These are phyloP conservation scores for Rhincodon typus DNA, from an alignment of 2,797 vertebrate genomes.

Conservation along the genomic window DNA sequence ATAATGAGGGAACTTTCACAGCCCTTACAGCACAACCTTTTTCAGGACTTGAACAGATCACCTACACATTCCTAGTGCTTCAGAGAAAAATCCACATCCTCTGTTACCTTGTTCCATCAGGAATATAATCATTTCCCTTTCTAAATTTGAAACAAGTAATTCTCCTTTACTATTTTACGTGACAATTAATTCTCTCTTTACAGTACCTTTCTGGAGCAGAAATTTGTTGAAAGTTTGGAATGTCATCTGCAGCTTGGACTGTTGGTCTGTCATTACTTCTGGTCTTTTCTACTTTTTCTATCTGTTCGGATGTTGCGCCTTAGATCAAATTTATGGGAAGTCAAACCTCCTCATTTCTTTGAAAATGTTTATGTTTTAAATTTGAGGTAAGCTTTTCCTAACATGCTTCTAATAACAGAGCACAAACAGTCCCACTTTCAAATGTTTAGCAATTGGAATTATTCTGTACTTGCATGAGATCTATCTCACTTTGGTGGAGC, in stretches of 20 bases:
- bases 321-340: background rate
- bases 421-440: background rate
- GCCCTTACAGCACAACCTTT: background rate
- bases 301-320: background rate
- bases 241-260: background rate
- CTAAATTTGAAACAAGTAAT: background rate
- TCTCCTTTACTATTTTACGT: background rate
- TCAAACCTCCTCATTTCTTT: background rate
- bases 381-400: background rate
- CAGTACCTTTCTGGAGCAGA: background rate
- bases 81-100: background rate
- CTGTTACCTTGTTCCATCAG: background rate
- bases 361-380: background rate
- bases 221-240: background rate
- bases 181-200: background rate
- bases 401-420: background rate
- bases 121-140: background rate
- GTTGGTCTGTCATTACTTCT: too few relatives aligned
- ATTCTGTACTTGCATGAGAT: background rate
- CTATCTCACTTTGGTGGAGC: background rate
- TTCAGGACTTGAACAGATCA: background rate
- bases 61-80: background rate
- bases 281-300: background rate
- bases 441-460: background rate
- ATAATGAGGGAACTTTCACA: background rate